Conservation (phyloP, 2,888 invertebrate genomes). For the Xiphydria camelus region DNA sequence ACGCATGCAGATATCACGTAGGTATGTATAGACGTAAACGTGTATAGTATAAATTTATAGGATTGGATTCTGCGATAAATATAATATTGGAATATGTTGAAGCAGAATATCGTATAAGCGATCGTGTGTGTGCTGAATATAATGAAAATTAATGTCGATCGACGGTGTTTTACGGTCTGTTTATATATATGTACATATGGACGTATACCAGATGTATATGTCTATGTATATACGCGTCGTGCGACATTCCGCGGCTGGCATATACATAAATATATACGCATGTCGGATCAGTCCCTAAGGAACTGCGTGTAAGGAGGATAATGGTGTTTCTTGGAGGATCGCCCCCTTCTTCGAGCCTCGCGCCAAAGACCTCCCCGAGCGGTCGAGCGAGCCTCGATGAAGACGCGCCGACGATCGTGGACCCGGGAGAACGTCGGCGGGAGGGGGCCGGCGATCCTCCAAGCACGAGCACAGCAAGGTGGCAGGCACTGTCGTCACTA, state of each 20-base stretch:
- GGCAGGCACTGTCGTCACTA: constrained; percentile 53
- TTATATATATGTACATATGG: constrained; percentile 13
- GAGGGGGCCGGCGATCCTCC: constrained; percentile 43
- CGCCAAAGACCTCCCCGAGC: too few relatives aligned
- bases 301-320: constrained; percentile 40
- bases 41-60: constrained; percentile 15
- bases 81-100: constrained; percentile 29
- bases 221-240: constrained; percentile 28
- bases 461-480: constrained; percentile 50
- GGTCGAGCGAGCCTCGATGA: too few relatives aligned
- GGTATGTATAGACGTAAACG: constrained; percentile 25
- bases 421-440: too few relatives aligned
- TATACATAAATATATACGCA: too few relatives aligned
- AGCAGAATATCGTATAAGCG: constrained; percentile 45
- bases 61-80: constrained; percentile 19
- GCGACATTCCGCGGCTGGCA: too few relatives aligned
- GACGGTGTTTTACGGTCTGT: constrained; percentile 22
- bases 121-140: constrained; percentile 46
- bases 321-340: constrained; percentile 47
- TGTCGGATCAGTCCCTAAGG: constrained; percentile 44
- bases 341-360: constrained; percentile 23
- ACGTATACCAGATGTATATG: constrained; percentile 13
- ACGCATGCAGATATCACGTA: constrained; percentile 16
- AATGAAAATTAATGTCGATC: constrained; percentile 34
- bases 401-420: too few relatives aligned